Evolutionary conservation across 1,140 invertebrate species (phyloP), one percentile per base, ranked within the genome.

Genomic region (Mactra quadrangularis): DNA sequence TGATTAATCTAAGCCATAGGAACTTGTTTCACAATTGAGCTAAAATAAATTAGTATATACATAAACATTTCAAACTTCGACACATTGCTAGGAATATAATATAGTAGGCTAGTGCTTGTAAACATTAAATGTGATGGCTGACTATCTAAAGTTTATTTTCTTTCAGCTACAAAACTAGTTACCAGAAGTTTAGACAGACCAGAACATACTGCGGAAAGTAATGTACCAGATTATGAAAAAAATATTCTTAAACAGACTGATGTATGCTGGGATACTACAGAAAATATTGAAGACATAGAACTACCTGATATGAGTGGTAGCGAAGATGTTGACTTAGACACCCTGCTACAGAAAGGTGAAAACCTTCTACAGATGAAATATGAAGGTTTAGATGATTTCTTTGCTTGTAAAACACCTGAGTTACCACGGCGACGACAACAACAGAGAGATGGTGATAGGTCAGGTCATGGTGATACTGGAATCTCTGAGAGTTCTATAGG

Each of bases 221-320:
- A 41, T 41, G 15, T 7, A 15, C 15, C 70, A n/a, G 70, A 47
- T 57, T 45, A 55, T n/a, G 31, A 41, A 29, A 29, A 35, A 55
- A 76, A 62, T 15, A 64, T 47, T 22, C 55, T 78, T 27, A 78
- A 78, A 68, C 15, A 41, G 22, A 59, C 27, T 19, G 76, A 78
- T 22, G 68, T 78, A 25, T 66, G 60, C 4, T 81, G 77, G 77
- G 77, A 81, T 22, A 27, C 47, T 2, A 55, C 77, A 35, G 76
- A 68, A 27, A 68, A 78, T 38, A 19, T 78, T n/a, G 77, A 81
- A 19, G 52, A 81, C 53, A 59, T 81, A 25, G 77, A 70, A 59
- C 7, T 55, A 15, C 60, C 62, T n/a, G 62, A 68, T 38, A 38
- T 66, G 2, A 47, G 64, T 29, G n/a, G 25, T 2, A 31, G 55